These are phyloP conservation scores for Hippoglossus hippoglossus DNA, from an alignment of 2,797 vertebrate genomes.

Conservation along the genomic window DNA sequence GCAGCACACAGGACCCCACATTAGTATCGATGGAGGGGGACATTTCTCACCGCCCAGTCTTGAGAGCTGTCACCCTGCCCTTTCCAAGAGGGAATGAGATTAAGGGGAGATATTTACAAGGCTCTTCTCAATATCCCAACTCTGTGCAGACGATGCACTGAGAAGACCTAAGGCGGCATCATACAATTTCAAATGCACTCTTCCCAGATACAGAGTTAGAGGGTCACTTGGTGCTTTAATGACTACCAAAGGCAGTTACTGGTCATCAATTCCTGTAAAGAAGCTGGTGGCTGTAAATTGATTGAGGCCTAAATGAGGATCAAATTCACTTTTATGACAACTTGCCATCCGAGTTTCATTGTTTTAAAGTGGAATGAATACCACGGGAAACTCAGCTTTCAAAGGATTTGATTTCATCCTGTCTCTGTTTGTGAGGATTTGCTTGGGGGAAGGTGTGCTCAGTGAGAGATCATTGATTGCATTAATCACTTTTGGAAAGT, in stretches of 20 bases:
- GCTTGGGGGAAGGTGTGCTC: background rate
- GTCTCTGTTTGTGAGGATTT: background rate
- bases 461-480: slow-evolving; percentile 7
- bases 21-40: slow-evolving; percentile 28
- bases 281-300: slow-evolving; percentile 38
- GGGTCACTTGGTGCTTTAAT: slow-evolving; percentile 57
- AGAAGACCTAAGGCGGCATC: slow-evolving; percentile 28
- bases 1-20: background rate
- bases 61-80: slow-evolving; percentile 46
- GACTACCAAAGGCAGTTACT: slow-evolving; percentile 46
- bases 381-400: slow-evolving; percentile 36
- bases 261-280: slow-evolving; percentile 51
- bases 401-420: slow-evolving; percentile 52
- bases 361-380: slow-evolving; percentile 57
- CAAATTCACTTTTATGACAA: slow-evolving; percentile 45
- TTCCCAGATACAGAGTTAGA: slow-evolving; percentile 37
- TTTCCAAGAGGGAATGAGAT: slow-evolving; percentile 52
- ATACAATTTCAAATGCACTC: slow-evolving; percentile 46
- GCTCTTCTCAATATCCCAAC: slow-evolving; percentile 19
- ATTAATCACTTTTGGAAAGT: slow-evolving; percentile 21
- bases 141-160: slow-evolving; percentile 18
- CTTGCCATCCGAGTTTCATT: slow-evolving; percentile 36
- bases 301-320: slow-evolving; percentile 48
- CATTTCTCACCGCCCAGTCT: slow-evolving; percentile 28
- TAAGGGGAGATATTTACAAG: slow-evolving; percentile 56